Evolutionary conservation across 2,797 vertebrate species (phyloP), one percentile per base, ranked within the genome.

Genomic region (Phyllotis vaccarum): DNA sequence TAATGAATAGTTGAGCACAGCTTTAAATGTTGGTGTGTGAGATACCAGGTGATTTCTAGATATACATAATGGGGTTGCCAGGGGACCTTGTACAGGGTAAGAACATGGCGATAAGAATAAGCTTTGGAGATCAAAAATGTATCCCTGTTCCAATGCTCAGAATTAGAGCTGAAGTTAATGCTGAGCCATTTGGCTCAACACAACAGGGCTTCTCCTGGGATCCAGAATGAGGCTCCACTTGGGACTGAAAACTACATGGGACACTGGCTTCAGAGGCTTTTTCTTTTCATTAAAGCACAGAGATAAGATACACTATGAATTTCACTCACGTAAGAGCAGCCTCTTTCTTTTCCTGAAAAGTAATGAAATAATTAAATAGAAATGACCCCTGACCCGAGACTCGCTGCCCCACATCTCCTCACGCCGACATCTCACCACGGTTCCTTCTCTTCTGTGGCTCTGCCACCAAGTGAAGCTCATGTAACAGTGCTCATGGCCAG

Each of bases 301-400:
- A 93, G 95, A 97, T 96, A 97, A 97, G 94, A 91, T 37, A 75
- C 31, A 79, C 78, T 95, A 82, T 80, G 90, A 96, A 98, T 97
- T 96, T 97, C 76, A 93, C 92, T 98, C 96, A 97, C 95, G 37
- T 96, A 96, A 93, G 68, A 93, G 76, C 56, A 37, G 80, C 86
- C 90, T 95, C 60, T 93, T 91, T 72, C 90, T 96, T 91, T 97
- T 96, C 91, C 94, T 93, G 93, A 80, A 82, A 95, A 97, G 97
- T 97, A 98, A 98, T 96, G 96, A 97, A 98, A 97, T 98, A 96
- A 95, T 98, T 98, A 95, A 96, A 83, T 95, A 97, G 93, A 96
- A 91, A 49, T 94, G 60, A 93, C 78, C 93, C 52, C 94, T 97
- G 75, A 89, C 64, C 90, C 95, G 94, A 62, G 96, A 92, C 87